These are phyloP conservation scores for Spilarctia lutea DNA, from an alignment of 2,888 invertebrate species.

Conservation along the genomic window DNA sequence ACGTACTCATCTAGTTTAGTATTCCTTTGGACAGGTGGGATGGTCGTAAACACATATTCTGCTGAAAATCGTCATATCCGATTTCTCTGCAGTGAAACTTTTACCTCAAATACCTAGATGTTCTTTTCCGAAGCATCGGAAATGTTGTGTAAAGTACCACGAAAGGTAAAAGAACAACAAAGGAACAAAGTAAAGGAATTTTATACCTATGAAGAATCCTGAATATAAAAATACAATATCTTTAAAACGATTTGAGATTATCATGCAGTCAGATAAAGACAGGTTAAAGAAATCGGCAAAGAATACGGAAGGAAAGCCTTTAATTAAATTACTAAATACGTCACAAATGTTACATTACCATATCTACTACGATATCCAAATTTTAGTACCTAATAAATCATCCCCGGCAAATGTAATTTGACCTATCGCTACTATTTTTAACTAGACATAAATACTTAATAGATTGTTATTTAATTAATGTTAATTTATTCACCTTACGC, in stretches of 20 bases:
- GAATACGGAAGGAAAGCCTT: background rate
- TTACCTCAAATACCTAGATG: background rate
- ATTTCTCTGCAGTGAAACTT: background rate
- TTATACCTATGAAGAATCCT: background rate
- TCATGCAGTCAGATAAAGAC: background rate
- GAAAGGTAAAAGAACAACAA: background rate
- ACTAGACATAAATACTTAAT: slow-evolving; percentile 23
- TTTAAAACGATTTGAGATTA: background rate
- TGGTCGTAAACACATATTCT: slow-evolving; percentile 25
- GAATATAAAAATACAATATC: background rate
- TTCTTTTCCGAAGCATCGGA: background rate
- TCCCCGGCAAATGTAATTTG: background rate
- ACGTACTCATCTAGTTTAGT: slow-evolving; percentile 19
- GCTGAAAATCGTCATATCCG: slow-evolving; percentile 15
- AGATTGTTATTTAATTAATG: slow-evolving; percentile 38
- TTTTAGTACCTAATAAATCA: background rate
- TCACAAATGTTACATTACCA: background rate
- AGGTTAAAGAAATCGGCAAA: background rate
- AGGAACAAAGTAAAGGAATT: background rate
- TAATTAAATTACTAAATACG: background rate
- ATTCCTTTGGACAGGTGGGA: slow-evolving; percentile 21
- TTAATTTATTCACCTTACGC: slow-evolving; percentile 53
- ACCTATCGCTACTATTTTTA: background rate
- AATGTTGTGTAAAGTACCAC: background rate
- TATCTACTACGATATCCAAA: background rate